Base-by-base conservation (phyloP, 2,113 vertebrate genomes). In the Boulengeromyrus knoepffleri region DNA sequence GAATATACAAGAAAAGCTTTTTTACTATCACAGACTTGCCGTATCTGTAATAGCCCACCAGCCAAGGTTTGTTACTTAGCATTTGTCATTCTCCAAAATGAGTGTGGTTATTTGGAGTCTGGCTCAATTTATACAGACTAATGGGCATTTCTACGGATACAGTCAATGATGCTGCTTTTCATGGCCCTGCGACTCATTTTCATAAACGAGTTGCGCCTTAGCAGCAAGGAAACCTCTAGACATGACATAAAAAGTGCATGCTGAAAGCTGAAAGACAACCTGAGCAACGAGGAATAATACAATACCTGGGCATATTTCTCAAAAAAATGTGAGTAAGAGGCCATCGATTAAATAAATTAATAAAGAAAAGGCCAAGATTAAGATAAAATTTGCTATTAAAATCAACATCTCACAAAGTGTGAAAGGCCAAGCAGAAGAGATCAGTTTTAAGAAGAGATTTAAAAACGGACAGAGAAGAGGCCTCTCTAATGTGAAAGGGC, bases 201-300 rank as follows among this genome's bases (percentile, higher is more conserved):
- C 8, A 46, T 17, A 90, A 24, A 58, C 42, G 36, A 1, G 80
- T 42, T 50, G 36, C 88, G 74, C 53, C 92, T 91, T 91, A 90
- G 92, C 94, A 80, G 90, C 92, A 86, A 94, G 93, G 90, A 77
- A 66, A 70, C 89, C 90, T 90, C 88, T 90, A 91, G 92, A 93
- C 92, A 93, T 91, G 92, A 91, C 91, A 91, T 94, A n/a, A 95
- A 95, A 95, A 93, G 93, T 93, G 93, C 89, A 47, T 47, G 42
- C 42, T 42, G 42, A 42, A 95, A 93, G 88, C 66, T 90, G 94
- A 95, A 95, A 94, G 95, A 94, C 93, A 94, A 94, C 91, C 90
- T 53, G 92, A 92, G 92, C 85, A 88, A 93, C 91, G 89, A 93
- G 95, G 83, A 95, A 95, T 94, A 94, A 96, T 94, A 92, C 84